Evolutionary conservation across 2,797 vertebrate genomes (phyloP).

Genomic region (Lepus townsendii): DNA sequence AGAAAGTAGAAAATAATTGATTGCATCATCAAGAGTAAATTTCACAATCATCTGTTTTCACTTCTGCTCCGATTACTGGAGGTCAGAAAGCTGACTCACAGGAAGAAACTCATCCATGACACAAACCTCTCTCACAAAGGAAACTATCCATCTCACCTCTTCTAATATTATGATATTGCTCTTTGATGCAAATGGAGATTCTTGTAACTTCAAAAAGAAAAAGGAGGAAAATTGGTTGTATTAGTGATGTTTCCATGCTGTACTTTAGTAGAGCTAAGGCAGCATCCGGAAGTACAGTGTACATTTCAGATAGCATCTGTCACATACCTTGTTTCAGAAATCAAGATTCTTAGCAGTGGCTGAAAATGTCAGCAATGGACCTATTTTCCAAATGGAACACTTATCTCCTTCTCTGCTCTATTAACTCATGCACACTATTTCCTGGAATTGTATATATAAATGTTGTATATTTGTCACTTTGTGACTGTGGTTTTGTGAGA

Average conservation of each 20-base stretch:
- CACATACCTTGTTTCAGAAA: neutral
- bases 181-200: neutral
- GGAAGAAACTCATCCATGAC: neutral
- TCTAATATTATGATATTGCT: neutral
- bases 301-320: neutral
- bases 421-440: neutral
- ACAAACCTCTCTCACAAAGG: neutral
- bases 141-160: neutral
- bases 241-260: neutral
- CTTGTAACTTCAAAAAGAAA: neutral
- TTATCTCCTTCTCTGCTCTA: neutral
- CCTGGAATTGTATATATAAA: neutral
- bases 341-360: neutral
- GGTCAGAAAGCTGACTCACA: slow-evolving; percentile 6
- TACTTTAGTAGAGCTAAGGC: neutral
- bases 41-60: neutral
- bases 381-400: neutral
- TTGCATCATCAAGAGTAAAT: neutral
- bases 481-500: neutral
- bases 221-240: neutral
- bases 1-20: slow-evolving; percentile 3
- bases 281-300: neutral
- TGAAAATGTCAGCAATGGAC: neutral
- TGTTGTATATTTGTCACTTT: neutral
- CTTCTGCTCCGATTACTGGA: neutral